phyloP scores from a whole-genome alignment of 2,888 invertebrate genomes.

The Apotomis betuletana region DNA sequence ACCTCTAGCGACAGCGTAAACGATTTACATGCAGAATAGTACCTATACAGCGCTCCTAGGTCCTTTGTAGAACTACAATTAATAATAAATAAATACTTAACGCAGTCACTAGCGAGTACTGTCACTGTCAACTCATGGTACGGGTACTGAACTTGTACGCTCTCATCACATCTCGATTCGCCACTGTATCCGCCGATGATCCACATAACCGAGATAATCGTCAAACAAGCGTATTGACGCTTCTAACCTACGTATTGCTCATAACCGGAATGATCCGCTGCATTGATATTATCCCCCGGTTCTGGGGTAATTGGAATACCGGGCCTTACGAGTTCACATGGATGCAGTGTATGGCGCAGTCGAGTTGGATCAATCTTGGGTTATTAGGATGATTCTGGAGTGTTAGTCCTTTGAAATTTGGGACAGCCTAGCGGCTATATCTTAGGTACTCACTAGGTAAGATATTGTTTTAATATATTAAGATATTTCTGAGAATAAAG shows the following conservation, averaged over 20 bases:
- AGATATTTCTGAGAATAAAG: no score
- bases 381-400: background rate
- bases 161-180: background rate
- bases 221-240: background rate
- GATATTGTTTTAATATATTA: no score
- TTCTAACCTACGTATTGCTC: background rate
- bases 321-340: conserved; percentile 1
- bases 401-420: background rate
- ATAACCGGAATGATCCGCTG: conserved; percentile 45
- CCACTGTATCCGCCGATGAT: background rate
- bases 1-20: no score
- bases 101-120: no score
- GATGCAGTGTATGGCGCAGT: background rate
- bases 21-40: no score
- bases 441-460: no score
- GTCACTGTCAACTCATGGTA: no score
- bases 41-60: no score
- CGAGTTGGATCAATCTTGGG: no score
- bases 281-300: conserved; percentile 28
- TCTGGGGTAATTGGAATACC: conserved; percentile 28
- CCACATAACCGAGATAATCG: background rate
- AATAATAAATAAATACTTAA: no score
- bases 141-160: no score
- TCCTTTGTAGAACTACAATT: no score
- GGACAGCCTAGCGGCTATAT: background rate